Base-by-base conservation (phyloP, 2,888 invertebrate species). In the Apocheima hispidaria region DNA sequence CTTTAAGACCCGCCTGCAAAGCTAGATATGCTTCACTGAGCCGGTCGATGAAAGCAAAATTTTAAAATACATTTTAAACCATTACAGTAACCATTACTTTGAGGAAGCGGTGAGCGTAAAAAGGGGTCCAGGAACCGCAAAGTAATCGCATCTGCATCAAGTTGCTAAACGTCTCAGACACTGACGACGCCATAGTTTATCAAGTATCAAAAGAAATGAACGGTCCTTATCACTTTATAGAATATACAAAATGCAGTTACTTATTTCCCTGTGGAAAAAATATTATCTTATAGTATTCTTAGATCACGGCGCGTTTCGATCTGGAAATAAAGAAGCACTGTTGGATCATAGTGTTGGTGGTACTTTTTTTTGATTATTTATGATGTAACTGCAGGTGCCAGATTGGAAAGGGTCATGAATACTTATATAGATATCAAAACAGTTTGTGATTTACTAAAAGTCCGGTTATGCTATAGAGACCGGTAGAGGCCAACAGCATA, bases 221-320 rank as follows among this genome's bases (percentile, higher is more conserved):
- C 90, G 90, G 85, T 91, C 89, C 92, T 92, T 90, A 91, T 92
- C 93, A 92, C 92, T 92, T 93, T 87, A 93, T 93, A 93, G 91
- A 93, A 93, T 93, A 93, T 93, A 93, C 93, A 93, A 93, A 93
- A 93, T 93, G 93, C 93, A 93, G 90, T 93, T 93, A 93, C 92
- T 93, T 92, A 93, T 92, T 93, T 93, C 93, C 93, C 86, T 91
- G 92, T 93, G 92, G 93, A 93, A 93, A 93, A 92, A 92, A 92
- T 93, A 92, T 93, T 92, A 92, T 92, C 92, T 92, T 93, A 92
- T 89, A 90, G 89, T 92, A 92, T 90, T 91, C 91, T 89, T 92
- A 90, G 91, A 92, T 91, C 93, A 92, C 93, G 92, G 88, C 90
- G 90, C 88, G 87, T 86, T 90, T 92, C 87, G 90, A 92, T 92